A percentile compares a stretch with the other conserved stretches of the same genome.
These are phyloP conservation scores for Pycnonotus jocosus DNA, from an alignment of 2,113 vertebrate genomes.

Conservation along the genomic window DNA sequence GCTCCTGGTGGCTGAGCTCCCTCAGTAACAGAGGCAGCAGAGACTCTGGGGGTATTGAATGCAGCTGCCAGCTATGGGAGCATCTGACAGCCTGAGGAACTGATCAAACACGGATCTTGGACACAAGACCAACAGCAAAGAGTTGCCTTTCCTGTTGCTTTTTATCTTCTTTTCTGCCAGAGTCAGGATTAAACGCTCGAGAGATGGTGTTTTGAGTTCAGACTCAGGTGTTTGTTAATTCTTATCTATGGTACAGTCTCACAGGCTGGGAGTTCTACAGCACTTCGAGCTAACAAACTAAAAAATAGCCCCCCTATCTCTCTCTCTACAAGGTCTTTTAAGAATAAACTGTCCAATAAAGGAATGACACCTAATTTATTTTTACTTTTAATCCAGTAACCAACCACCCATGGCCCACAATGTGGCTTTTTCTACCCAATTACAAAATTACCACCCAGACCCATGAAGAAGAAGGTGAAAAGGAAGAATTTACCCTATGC, in stretches of 20 bases:
- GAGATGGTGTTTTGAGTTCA: background rate
- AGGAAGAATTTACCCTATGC: background rate
- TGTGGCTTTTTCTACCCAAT: accelerated
- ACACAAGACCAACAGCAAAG: background rate
- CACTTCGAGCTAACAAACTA: background rate
- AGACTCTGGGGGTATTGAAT: background rate
- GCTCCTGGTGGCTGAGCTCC: background rate
- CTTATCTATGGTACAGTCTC: background rate
- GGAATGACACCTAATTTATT: background rate
- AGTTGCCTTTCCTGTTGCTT: background rate
- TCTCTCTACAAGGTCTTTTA: background rate
- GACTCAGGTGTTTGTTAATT: background rate
- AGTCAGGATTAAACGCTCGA: background rate
- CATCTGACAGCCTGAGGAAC: background rate
- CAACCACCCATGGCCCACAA: accelerated
- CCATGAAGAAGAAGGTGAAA: background rate
- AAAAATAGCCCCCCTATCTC: background rate
- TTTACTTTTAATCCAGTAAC: background rate
- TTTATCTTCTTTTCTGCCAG: background rate
- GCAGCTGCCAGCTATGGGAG: background rate
- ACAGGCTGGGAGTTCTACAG: background rate
- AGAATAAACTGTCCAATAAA: background rate
- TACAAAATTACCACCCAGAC: background rate
- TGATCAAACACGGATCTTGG: background rate
- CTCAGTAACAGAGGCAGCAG: background rate